A percentile compares a stretch with the other conserved stretches of the same genome.
Evolutionary conservation across 2,888 invertebrate genomes (phyloP).

Genomic region (Molanna angustata): DNA sequence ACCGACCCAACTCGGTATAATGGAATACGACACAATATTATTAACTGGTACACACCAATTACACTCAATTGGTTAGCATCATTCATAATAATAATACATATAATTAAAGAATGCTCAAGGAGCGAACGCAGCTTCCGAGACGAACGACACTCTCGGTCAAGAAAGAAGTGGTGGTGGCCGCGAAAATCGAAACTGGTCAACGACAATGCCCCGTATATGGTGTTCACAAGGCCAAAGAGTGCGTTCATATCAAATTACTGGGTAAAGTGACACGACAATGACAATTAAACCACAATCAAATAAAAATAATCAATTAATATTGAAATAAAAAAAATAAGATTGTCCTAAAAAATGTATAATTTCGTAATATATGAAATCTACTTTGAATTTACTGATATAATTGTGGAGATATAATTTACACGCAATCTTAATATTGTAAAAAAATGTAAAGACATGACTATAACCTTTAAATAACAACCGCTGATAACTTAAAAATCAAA

Average conservation of each 20-base stretch:
- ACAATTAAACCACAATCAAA: no score
- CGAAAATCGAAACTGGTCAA: neutral
- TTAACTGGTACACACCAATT: neutral
- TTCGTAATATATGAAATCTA: neutral
- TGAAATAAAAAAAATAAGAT: no score
- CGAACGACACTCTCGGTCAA: no score
- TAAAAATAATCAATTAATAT: no score
- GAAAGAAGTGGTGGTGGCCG: neutral
- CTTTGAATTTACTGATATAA: neutral
- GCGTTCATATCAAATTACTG: no score
- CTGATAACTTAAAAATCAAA: no score
- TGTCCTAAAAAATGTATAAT: neutral
- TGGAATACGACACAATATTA: no score
- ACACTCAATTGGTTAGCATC: neutral
- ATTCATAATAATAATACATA: neutral
- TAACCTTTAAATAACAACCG: no score
- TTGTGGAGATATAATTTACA: neutral
- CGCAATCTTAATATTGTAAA: no score
- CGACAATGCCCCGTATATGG: neutral
- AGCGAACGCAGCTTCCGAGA: slow-evolving; percentile 3
- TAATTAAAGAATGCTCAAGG: slow-evolving; percentile 1
- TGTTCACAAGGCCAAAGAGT: slow-evolving; percentile 6
- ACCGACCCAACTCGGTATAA: no score
- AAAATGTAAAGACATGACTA: neutral
- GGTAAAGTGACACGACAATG: no score